Evolutionary conservation across 2,888 invertebrate genomes (phyloP).

Genomic region (Rhopalosiphum nymphaeae): DNA sequence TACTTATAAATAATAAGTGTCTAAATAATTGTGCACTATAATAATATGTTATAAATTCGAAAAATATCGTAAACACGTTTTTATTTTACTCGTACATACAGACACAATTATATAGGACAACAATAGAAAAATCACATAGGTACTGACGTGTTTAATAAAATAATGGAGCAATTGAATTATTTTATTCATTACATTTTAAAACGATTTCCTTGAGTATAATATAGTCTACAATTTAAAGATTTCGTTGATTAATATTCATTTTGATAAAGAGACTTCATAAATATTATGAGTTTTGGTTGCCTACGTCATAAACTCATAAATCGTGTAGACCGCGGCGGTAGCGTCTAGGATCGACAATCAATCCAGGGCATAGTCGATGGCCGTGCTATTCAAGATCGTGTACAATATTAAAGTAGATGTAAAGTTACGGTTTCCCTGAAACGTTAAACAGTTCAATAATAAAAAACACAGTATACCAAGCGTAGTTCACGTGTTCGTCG

Average conservation of each 20-base stretch:
- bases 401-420: not conserved
- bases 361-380: not conserved
- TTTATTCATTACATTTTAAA: not conserved
- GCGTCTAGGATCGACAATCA: not conserved
- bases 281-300: not conserved
- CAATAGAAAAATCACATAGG: not conserved
- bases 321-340: not conserved
- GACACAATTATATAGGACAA: not conserved
- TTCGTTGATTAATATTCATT: not conserved
- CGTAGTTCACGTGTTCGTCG: not conserved
- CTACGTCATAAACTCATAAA: not conserved
- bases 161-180: not conserved
- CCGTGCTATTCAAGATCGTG: not conserved
- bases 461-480: not conserved
- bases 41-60: not conserved
- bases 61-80: not conserved
- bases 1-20: not conserved
- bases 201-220: not conserved
- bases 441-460: not conserved
- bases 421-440: not conserved
- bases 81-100: not conserved
- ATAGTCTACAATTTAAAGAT: not conserved
- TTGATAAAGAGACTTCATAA: not conserved
- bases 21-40: not conserved
- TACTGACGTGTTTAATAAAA: not conserved